Evolutionary conservation across 37 sponge, comb jelly and placozoan species (phyloP), one percentile per base, ranked within the genome.

Genomic region (Beroe forskalii): DNA sequence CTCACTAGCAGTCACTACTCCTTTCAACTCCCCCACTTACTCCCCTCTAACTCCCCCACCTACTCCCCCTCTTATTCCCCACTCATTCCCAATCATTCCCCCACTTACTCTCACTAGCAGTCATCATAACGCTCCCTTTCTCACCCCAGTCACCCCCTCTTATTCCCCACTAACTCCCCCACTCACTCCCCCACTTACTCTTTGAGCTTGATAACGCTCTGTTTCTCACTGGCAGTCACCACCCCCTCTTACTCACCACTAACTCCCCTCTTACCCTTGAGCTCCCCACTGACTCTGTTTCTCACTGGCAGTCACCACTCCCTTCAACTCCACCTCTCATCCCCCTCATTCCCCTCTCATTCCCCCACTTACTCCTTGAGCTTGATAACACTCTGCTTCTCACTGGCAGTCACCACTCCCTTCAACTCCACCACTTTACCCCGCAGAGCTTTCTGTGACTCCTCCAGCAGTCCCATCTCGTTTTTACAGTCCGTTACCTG

Each of bases 211-310:
- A n/a, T n/a, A n/a, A n/a, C n/a, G n/a, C n/a, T n/a, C n/a, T n/a
- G n/a, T n/a, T n/a, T n/a, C n/a, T n/a, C n/a, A n/a, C n/a, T n/a
- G n/a, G 66, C 66, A 63, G n/a, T 30, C 66, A 63, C 3, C 14
- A 63, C 66, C 20, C 28, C 66, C 66, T 63, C 28, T 28, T 28
- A 24, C 9, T 63, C 66, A 30, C 4, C 14, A 63, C 28, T 63
- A 28, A 28, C 28, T 63, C 25, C 66, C 66, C n/a, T n/a, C n/a
- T n/a, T n/a, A n/a, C n/a, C n/a, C n/a, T n/a, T n/a, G n/a, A n/a
- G n/a, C n/a, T n/a, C n/a, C n/a, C n/a, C n/a, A n/a, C n/a, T n/a
- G 28, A 63, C 25, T 63, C 66, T 63, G 66, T 19, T 63, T 63
- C 66, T 63, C 66, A 6, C 23, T 63, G 25, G 66, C 66, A 63